phyloP scores from a whole-genome alignment of 2,888 invertebrate genomes.

The Rhagonycha fulva region DNA sequence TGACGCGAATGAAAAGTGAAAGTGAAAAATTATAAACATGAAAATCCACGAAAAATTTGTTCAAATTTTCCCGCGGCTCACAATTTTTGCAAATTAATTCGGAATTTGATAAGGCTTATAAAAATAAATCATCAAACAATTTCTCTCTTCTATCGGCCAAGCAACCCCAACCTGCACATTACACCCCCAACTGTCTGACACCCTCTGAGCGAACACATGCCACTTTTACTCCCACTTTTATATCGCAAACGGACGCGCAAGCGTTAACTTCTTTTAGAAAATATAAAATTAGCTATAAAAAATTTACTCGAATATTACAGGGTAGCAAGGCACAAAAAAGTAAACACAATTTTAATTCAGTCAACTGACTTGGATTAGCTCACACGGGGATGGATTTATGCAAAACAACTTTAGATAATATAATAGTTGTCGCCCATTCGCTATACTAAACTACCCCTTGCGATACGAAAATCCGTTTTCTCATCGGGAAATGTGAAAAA shows the following conservation, averaged over 20 bases:
- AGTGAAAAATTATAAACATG: constrained; percentile 20
- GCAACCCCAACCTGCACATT: constrained; percentile 24
- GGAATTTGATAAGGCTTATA: not conserved
- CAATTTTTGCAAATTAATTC: not conserved
- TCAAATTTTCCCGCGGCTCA: not conserved
- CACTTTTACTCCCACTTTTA: constrained; percentile 33
- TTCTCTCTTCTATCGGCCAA: constrained; percentile 9
- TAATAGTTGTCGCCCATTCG: not conserved
- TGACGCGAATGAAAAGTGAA: constrained; percentile 28
- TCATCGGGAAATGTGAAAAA: not conserved
- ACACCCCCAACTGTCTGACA: constrained; percentile 33
- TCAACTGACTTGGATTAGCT: not conserved
- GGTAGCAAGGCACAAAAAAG: not conserved
- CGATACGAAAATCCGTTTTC: not conserved
- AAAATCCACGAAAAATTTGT: constrained; percentile 10
- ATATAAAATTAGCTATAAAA: not conserved
- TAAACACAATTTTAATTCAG: not conserved
- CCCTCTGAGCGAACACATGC: constrained; percentile 38
- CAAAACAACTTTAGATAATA: not conserved
- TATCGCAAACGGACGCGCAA: constrained; percentile 23
- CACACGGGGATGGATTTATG: not conserved
- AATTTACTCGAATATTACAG: not conserved
- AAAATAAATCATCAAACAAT: constrained; percentile 5
- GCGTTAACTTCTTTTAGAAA: constrained; percentile 21
- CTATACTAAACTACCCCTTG: no score